Conservation (phyloP, 2,888 invertebrate species). For the Heliconius cydno region DNA sequence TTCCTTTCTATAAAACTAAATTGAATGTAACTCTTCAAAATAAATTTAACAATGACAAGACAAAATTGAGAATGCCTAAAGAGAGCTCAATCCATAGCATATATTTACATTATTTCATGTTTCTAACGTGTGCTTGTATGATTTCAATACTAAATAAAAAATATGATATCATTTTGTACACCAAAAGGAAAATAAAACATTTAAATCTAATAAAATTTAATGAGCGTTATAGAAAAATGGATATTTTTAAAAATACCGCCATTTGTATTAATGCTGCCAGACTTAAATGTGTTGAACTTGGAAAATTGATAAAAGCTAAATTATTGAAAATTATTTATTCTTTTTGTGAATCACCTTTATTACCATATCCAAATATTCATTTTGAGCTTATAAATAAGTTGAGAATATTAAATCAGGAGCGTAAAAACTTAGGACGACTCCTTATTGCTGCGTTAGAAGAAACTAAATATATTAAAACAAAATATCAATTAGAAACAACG, state of each 20-base stretch:
- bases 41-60: constrained; percentile 14
- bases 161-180: constrained; percentile 55
- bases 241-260: constrained; percentile 54
- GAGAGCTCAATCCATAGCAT: constrained; percentile 30
- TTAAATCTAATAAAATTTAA: constrained; percentile 45
- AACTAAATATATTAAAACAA: constrained; percentile 67
- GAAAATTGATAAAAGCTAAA: background rate
- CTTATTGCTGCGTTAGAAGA: constrained; percentile 66
- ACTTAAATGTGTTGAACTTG: constrained; percentile 43
- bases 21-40: constrained; percentile 16
- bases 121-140: constrained; percentile 62
- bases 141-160: constrained; percentile 62
- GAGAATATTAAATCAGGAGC: constrained; percentile 63
- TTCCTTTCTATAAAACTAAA: constrained; percentile 24
- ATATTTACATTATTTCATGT: constrained; percentile 59
- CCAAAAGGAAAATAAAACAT: constrained; percentile 52
- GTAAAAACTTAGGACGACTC: constrained; percentile 62
- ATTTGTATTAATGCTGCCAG: constrained; percentile 47
- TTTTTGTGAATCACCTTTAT: background rate
- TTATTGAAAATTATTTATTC: background rate
- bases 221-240: constrained; percentile 34
- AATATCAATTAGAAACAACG: constrained; percentile 64
- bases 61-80: constrained; percentile 21
- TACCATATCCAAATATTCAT: constrained; percentile 51
- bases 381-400: constrained; percentile 62